A percentile compares a stretch with the other conserved stretches of the same genome.
These are phyloP conservation scores for Carterocephalus palaemon DNA, from an alignment of 2,888 invertebrate genomes.

Conservation along the genomic window DNA sequence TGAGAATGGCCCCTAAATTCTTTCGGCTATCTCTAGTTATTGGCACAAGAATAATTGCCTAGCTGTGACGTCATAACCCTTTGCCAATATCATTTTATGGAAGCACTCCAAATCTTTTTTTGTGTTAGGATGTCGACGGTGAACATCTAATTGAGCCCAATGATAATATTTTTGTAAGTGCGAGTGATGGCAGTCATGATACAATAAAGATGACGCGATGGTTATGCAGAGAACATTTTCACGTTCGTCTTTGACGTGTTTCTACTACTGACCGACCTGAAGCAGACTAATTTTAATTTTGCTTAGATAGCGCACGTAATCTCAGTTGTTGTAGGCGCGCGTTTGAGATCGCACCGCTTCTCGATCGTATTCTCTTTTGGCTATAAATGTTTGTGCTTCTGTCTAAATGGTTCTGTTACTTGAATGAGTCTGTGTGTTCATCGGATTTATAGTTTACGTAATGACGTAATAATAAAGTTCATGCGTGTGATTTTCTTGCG, in stretches of 20 bases:
- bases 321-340: conserved; percentile 67
- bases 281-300: conserved; percentile 64
- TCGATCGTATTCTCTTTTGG: conserved; percentile 46
- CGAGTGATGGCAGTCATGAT: background rate
- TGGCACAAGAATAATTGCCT: conserved; percentile 14
- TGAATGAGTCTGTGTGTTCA: conserved; percentile 43
- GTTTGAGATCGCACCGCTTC: conserved; percentile 62
- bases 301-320: conserved; percentile 59
- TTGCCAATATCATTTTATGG: conserved; percentile 1
- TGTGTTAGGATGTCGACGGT: no score
- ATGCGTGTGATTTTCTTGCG: conserved; percentile 30
- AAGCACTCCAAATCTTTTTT: background rate
- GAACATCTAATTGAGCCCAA: no score
- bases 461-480: conserved; percentile 51
- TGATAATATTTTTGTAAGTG: background rate
- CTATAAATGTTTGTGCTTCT: conserved; percentile 46
- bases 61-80: conserved; percentile 20
- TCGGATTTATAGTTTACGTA: conserved; percentile 33
- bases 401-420: no score
- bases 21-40: conserved; percentile 35
- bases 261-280: conserved; percentile 47
- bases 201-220: background rate
- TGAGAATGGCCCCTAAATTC: conserved; percentile 58
- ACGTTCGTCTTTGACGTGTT: background rate
- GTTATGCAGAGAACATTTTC: background rate